These are phyloP conservation scores for Peromyscus nudipes DNA, from an alignment of 2,797 vertebrate genomes.

Conservation along the genomic window DNA sequence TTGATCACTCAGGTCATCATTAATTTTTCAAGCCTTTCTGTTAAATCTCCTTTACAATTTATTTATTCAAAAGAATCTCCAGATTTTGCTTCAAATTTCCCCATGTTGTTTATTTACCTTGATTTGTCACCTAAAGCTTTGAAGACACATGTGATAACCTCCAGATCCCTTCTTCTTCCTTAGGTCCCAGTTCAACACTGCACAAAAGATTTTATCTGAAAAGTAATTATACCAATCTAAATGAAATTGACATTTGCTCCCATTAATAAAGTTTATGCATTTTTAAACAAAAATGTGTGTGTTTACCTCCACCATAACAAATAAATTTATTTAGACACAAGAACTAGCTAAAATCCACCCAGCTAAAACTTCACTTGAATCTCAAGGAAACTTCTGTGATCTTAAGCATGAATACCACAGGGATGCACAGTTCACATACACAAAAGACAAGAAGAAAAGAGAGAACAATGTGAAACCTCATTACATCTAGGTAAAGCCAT, in stretches of 20 bases:
- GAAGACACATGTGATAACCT: background rate
- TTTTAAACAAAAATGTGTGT: background rate
- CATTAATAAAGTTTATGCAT: background rate
- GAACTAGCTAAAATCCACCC: background rate
- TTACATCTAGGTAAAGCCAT: background rate
- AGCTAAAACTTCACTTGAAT: background rate
- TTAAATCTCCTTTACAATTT: slow-evolving; percentile 84
- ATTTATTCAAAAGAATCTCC: slow-evolving; percentile 80
- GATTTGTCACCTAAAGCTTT: background rate
- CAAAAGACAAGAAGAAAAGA: background rate
- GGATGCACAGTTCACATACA: background rate
- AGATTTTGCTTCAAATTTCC: slow-evolving; percentile 59
- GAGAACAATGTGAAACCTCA: background rate
- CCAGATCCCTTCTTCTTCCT: slow-evolving; percentile 12
- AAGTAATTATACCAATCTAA: background rate
- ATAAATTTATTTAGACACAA: background rate
- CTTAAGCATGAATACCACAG: background rate
- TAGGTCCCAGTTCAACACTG: background rate
- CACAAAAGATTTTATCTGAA: background rate
- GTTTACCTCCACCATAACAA: background rate
- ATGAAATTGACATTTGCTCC: background rate
- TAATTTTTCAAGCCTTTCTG: slow-evolving; percentile 86
- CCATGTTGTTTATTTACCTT: slow-evolving; percentile 58
- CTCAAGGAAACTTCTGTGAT: background rate
- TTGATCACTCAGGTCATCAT: slow-evolving; percentile 79